phyloP scores from a whole-genome alignment of 2,888 invertebrate genomes.

The Calephelis perditalis region DNA sequence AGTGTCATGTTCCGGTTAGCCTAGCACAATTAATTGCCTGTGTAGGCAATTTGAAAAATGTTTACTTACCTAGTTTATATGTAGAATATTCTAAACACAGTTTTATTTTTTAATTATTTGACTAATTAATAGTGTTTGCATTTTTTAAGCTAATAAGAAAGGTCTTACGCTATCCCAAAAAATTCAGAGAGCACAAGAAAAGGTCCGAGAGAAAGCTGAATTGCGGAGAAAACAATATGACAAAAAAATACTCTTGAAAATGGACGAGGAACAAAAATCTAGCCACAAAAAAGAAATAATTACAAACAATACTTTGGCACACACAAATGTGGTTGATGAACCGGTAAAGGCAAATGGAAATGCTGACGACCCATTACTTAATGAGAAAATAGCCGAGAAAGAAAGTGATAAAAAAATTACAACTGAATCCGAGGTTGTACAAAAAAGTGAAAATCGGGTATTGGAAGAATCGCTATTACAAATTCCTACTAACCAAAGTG shows the following conservation, averaged over 20 bases:
- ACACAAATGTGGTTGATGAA: not conserved
- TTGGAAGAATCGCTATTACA: not conserved
- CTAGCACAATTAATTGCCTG: too few species aligned
- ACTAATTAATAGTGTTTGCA: constrained; percentile 12
- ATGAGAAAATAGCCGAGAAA: not conserved
- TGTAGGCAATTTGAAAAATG: too few species aligned
- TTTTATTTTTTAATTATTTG: not conserved
- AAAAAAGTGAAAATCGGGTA: not conserved
- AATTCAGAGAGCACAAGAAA: constrained; percentile 52
- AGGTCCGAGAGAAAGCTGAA: constrained; percentile 44
- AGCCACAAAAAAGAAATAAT: not conserved
- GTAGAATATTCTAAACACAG: too few species aligned
- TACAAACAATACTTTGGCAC: too few species aligned
- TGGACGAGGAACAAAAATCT: not conserved
- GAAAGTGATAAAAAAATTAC: constrained; percentile 1
- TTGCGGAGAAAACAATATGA: constrained; percentile 30
- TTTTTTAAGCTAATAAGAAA: constrained; percentile 43
- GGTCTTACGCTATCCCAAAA: constrained; percentile 48
- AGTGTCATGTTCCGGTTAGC: too few species aligned
- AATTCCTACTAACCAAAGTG: not conserved
- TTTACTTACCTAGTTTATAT: too few species aligned
- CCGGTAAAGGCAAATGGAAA: constrained; percentile 11
- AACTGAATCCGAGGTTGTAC: constrained; percentile 3
- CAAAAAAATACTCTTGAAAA: constrained; percentile 18
- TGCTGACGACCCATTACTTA: not conserved